A percentile compares a stretch with the other conserved stretches of the same genome.
These are phyloP conservation scores for Lophura swinhoii DNA, from an alignment of 2,797 vertebrate genomes.

Conservation along the genomic window DNA sequence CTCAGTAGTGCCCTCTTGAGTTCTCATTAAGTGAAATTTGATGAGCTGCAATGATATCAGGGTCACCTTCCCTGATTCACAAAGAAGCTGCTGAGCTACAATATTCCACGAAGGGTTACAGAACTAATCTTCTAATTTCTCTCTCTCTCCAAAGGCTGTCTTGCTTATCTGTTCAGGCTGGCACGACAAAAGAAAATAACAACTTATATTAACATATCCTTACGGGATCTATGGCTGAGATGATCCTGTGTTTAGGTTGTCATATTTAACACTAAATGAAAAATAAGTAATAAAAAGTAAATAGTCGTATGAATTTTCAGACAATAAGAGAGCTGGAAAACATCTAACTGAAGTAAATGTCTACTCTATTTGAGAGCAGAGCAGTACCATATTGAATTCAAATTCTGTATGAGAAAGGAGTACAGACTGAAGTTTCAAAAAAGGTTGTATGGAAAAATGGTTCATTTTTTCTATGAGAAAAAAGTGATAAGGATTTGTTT, in stretches of 20 bases:
- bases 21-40: conserved; percentile 52
- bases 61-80: conserved; percentile 16
- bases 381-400: background rate
- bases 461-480: background rate
- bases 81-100: conserved; percentile 28
- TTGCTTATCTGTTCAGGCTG: conserved; percentile 27
- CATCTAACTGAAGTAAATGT: background rate
- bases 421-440: background rate
- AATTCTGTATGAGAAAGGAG: background rate
- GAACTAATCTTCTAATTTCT: conserved; percentile 34
- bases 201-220: conserved; percentile 14
- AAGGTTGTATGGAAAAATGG: background rate
- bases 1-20: conserved; percentile 15
- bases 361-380: background rate
- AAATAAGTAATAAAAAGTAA: background rate
- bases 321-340: background rate
- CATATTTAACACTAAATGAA: background rate
- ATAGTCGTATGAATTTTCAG: background rate
- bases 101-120: conserved; percentile 31
- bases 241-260: background rate
- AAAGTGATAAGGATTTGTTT: background rate
- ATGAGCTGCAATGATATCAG: conserved; percentile 37
- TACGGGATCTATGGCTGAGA: background rate
- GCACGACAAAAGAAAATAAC: conserved; percentile 13
- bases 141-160: background rate